A percentile compares a stretch with the other conserved stretches of the same genome.
Evolutionary conservation across 2,797 vertebrate species (phyloP).

Genomic region (Delichon dasypus): DNA sequence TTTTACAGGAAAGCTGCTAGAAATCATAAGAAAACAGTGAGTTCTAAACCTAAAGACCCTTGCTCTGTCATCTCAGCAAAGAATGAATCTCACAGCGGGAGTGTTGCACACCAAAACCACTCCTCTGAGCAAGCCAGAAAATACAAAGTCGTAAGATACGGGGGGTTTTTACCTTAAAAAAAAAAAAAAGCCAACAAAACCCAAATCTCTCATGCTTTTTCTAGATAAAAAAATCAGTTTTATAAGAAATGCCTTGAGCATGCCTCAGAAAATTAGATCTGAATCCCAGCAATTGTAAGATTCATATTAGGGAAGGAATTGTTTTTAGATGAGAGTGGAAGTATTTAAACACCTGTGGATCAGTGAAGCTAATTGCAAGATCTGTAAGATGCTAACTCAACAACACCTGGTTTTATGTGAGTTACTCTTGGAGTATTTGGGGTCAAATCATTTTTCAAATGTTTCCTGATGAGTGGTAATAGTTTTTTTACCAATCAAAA

Average conservation of each 20-base stretch:
- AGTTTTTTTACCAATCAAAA: background rate
- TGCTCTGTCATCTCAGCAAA: conserved; percentile 56
- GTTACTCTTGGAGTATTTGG: background rate
- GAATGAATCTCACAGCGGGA: conserved; percentile 41
- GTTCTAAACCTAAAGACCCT: conserved; percentile 65
- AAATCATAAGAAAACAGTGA: conserved; percentile 81
- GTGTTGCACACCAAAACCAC: background rate
- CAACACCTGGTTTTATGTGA: background rate
- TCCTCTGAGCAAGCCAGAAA: conserved; percentile 62
- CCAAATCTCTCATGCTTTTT: background rate
- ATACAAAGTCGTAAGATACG: conserved; percentile 74
- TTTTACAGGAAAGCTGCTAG: conserved; percentile 86
- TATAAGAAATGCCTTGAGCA: background rate
- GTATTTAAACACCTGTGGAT: background rate
- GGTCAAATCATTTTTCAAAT: background rate
- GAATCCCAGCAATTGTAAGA: background rate
- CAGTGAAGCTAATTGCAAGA: background rate
- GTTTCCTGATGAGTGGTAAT: background rate
- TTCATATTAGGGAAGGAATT: background rate
- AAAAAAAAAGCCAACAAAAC: background rate
- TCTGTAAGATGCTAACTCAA: background rate
- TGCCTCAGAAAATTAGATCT: background rate
- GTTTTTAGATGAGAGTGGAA: background rate
- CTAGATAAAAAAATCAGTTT: background rate
- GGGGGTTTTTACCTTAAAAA: background rate